Evolutionary conservation across 30 jellyfish, hydroid and myxozoan species (phyloP).

Genomic region (Turritopsis dohrnii): DNA sequence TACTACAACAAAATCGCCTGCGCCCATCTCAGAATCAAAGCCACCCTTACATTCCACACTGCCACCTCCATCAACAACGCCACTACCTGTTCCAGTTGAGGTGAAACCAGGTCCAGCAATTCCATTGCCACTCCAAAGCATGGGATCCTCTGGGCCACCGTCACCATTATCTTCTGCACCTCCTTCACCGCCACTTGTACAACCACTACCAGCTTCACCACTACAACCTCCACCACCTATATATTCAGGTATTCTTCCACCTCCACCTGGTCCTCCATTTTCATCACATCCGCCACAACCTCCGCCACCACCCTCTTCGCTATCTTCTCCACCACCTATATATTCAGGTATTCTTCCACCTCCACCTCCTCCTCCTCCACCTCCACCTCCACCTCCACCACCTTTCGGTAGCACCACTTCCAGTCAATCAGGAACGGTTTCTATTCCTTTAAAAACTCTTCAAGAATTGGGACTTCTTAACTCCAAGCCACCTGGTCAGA

Average conservation of each 20-base stretch:
- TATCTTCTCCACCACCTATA: background rate
- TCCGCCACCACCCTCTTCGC: constrained; percentile 2
- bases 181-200: background rate
- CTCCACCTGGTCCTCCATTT: constrained; percentile 26
- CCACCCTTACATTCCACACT: background rate
- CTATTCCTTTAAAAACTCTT: background rate
- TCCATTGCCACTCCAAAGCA: background rate
- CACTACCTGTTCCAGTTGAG: background rate
- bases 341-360: background rate
- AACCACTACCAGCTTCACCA: background rate
- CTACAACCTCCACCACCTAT: background rate
- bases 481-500: background rate
- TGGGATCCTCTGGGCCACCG: background rate
- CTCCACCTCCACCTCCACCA: constrained; percentile 14
- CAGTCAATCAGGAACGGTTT: background rate
- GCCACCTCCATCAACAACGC: background rate
- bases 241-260: background rate
- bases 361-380: constrained; percentile 9
- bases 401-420: background rate
- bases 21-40: background rate
- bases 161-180: constrained; percentile 5
- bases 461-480: background rate
- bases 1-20: background rate
- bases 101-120: background rate
- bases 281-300: constrained; percentile 9